These are phyloP conservation scores for Copsychus sechellarum DNA, from an alignment of 2,113 vertebrate genomes.

Conservation along the genomic window DNA sequence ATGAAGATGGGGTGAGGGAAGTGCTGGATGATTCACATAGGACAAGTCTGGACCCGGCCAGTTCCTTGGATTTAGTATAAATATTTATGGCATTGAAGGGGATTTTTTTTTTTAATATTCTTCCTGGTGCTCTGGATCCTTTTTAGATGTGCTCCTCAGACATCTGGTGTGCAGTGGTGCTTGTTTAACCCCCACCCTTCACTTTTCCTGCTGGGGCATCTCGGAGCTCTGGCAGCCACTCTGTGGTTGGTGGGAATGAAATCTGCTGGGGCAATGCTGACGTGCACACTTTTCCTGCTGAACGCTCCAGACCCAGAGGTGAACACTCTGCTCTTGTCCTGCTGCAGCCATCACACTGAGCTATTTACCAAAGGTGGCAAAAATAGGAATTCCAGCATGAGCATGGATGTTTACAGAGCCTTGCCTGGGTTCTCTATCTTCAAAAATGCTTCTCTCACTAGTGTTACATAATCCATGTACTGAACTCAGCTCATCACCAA, in stretches of 20 bases:
- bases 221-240: background rate
- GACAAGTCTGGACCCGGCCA: background rate
- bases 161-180: conserved; percentile 51
- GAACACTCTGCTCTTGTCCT: background rate
- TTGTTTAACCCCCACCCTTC: conserved; percentile 33
- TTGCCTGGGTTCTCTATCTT: background rate
- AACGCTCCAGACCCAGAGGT: conserved; percentile 47
- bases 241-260: conserved; percentile 37
- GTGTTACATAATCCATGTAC: background rate
- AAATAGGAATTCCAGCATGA: background rate
- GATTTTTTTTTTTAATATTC: background rate
- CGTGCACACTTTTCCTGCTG: conserved; percentile 67
- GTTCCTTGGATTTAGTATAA: conserved; percentile 41
- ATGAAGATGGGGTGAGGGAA: background rate
- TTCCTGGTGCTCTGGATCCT: background rate
- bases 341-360: background rate
- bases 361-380: background rate
- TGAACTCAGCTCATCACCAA: background rate
- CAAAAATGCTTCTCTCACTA: background rate
- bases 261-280: conserved; percentile 59
- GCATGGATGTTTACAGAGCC: background rate
- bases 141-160: background rate
- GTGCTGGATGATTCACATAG: conserved; percentile 1
- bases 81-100: conserved; percentile 38
- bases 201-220: conserved; percentile 46